Conservation (phyloP, 2,113 vertebrate genomes). For the Chaetorhynchus papuensis region DNA sequence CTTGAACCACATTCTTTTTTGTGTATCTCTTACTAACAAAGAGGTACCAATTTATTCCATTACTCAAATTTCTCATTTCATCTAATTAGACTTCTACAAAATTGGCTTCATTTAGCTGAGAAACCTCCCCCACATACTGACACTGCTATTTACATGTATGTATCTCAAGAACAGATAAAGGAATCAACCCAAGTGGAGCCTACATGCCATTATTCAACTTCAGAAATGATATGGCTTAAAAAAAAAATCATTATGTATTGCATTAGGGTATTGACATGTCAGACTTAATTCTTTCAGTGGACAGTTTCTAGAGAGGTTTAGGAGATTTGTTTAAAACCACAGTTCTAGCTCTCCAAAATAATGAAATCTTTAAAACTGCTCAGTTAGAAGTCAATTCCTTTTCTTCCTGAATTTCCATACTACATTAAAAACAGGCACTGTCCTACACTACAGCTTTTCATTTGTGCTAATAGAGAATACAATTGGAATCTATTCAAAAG, state of each 20-base stretch:
- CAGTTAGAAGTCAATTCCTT: background rate
- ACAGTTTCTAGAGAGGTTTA: background rate
- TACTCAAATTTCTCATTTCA: conserved; percentile 26
- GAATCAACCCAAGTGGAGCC: background rate
- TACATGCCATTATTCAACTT: background rate
- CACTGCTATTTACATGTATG: background rate
- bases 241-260: background rate
- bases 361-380: background rate
- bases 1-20: background rate
- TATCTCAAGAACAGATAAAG: background rate
- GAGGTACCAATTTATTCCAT: conserved; percentile 33
- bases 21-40: background rate
- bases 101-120: background rate
- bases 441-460: background rate
- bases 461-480: background rate
- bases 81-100: background rate
- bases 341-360: background rate
- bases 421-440: background rate
- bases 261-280: background rate
- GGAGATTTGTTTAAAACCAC: background rate
- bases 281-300: background rate
- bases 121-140: background rate
- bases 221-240: background rate
- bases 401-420: background rate
- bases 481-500: background rate